Evolutionary conservation across 2,113 vertebrate genomes (phyloP), one percentile per base, ranked within the genome.

Genomic region (Nipponia nippon): DNA sequence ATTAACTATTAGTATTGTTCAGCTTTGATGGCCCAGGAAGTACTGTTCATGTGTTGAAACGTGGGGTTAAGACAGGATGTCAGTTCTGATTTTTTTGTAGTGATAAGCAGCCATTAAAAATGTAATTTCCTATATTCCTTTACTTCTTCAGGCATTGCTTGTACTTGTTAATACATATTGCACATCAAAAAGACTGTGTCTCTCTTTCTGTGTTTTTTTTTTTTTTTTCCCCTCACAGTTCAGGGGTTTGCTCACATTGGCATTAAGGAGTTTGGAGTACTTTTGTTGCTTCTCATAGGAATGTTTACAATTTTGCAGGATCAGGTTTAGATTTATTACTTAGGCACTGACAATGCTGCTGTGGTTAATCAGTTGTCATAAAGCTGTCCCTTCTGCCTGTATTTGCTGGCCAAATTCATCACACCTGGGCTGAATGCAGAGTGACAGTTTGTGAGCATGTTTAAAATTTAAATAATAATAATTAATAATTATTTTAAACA

Each of bases 1-100:
- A 95, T 98, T 98, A 97, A 97, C 97, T 71, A 12, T 80, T 90
- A 87, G 65, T 86, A 86, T 95, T 96, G 89, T 75, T 63, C 75
- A 87, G 44, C 61, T 91, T 90, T 79, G 85, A 67, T 18, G 23
- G 83, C 88, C 58, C 91, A 96, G 93, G 79, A 93, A 83, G 62
- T 55, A 36, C 56, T 65, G 67, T 89, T 73, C 42, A 16, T 81
- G 62, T 83, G 10, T 82, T 59, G 59, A 89, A 93, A 50, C 56
- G 61, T 14, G n/a, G 22, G 40, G 73, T 81, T 94, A 88, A 92
- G 59, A 77, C 67, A 82, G 67, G 89, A 78, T 95, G 61, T 87
- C 58, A 72, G 6, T 69, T 87, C 72, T 83, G 44, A 23, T 71
- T 55, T 40, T 58, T 61, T 40, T 4, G 5, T n/a, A 29, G 40